phyloP scores from a whole-genome alignment of 2,888 invertebrate genomes.

The Eupithecia subfuscata region DNA sequence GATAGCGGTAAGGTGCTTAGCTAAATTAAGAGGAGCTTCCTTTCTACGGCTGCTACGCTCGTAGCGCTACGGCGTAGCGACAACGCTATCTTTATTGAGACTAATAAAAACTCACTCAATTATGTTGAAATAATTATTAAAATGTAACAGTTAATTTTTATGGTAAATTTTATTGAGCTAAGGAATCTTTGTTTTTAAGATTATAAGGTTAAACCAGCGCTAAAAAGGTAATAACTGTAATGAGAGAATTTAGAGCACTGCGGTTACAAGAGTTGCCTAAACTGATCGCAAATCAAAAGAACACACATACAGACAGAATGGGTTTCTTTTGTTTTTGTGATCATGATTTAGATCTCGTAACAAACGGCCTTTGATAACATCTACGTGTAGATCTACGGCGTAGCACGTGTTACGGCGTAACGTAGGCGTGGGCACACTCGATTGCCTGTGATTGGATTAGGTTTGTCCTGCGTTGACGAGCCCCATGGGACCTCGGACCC shows the following conservation, averaged over 20 bases:
- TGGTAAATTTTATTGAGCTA: background rate
- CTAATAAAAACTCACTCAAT: slow-evolving; percentile 44
- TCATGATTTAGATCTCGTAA: background rate
- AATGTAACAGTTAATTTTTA: background rate
- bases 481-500: slow-evolving; percentile 76
- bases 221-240: background rate
- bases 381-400: slow-evolving; percentile 25
- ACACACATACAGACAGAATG: background rate
- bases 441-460: slow-evolving; percentile 87
- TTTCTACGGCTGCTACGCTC: slow-evolving; percentile 55
- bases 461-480: slow-evolving; percentile 84
- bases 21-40: slow-evolving; percentile 71
- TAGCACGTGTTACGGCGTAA: slow-evolving; percentile 51
- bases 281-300: background rate
- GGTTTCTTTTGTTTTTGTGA: background rate
- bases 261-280: background rate
- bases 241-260: background rate
- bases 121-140: background rate
- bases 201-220: background rate
- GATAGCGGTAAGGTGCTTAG: slow-evolving; percentile 83
- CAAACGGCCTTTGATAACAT: background rate
- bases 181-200: background rate
- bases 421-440: slow-evolving; percentile 69
- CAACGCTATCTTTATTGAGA: slow-evolving; percentile 55
- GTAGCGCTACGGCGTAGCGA: slow-evolving; percentile 50